phyloP scores from a whole-genome alignment of 2,888 invertebrate genomes.

The Chymomyza caudatula region DNA sequence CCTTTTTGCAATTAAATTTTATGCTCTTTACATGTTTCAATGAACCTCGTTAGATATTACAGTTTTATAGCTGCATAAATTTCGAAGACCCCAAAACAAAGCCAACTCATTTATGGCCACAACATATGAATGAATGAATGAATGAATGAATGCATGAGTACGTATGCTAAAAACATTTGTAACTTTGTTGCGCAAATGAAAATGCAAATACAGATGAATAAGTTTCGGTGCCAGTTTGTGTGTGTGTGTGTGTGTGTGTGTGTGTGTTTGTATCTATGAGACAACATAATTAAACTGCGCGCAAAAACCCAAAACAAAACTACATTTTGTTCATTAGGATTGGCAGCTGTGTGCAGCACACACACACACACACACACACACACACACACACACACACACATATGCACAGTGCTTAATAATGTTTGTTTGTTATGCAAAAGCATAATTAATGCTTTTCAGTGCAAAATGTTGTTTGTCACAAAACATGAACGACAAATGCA shows the following conservation, averaged over 20 bases:
- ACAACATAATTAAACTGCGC: not conserved
- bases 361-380: not conserved
- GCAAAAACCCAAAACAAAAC: not conserved
- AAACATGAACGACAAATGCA: not conserved
- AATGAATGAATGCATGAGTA: not conserved
- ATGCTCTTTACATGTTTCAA: conserved; percentile 25
- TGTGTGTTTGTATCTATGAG: no score
- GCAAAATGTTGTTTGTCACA: not conserved
- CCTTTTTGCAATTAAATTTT: not conserved
- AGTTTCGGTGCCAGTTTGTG: no score
- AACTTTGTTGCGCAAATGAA: not conserved
- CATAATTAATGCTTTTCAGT: conserved; percentile 40
- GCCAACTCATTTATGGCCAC: conserved; percentile 39
- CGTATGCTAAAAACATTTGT: not conserved
- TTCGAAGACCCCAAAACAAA: conserved; percentile 33
- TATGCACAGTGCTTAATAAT: not conserved
- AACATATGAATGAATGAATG: not conserved
- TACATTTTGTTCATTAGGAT: not conserved
- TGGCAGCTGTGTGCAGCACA: not conserved
- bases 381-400: not conserved
- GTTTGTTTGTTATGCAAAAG: conserved; percentile 33
- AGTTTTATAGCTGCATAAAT: conserved; percentile 49
- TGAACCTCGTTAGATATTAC: conserved; percentile 36
- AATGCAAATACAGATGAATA: not conserved
- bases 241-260: no score